Evolutionary conservation across 2,888 invertebrate genomes (phyloP).

Genomic region (Lasioglossum lativentre): DNA sequence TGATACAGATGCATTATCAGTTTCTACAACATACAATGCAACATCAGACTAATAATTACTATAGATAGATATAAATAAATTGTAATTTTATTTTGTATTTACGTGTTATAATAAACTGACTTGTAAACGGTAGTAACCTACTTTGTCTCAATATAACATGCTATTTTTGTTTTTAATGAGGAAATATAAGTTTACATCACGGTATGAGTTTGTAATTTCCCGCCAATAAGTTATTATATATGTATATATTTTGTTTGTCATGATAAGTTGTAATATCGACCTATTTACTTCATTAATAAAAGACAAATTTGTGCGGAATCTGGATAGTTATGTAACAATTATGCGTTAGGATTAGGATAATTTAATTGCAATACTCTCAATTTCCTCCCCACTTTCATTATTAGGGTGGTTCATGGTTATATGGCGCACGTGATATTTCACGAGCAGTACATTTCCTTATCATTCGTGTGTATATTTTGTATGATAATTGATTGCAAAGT

Average conservation of each 20-base stretch:
- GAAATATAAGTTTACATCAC: neutral
- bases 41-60: constrained; percentile 46
- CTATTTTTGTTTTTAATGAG: neutral
- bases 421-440: constrained; percentile 27
- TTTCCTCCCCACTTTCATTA: neutral
- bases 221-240: neutral
- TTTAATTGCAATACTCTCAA: neutral
- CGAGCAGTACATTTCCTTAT: neutral
- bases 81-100: constrained; percentile 42
- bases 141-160: neutral
- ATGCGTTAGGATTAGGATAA: neutral
- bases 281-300: neutral
- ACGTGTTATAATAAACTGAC: constrained; percentile 21
- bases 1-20: constrained; percentile 50
- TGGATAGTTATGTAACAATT: neutral
- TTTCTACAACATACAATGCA: constrained; percentile 39
- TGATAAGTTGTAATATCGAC: neutral
- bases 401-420: constrained; percentile 26
- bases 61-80: constrained; percentile 39
- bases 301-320: neutral
- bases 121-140: constrained; percentile 21
- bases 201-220: neutral
- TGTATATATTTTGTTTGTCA: neutral
- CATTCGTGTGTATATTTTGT: neutral
- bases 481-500: neutral